Percentiles rank a stretch among this genome's conserved stretches.
These are phyloP conservation scores for Incurvaria masculella DNA, from an alignment of 2,888 invertebrate species.

Conservation along the genomic window DNA sequence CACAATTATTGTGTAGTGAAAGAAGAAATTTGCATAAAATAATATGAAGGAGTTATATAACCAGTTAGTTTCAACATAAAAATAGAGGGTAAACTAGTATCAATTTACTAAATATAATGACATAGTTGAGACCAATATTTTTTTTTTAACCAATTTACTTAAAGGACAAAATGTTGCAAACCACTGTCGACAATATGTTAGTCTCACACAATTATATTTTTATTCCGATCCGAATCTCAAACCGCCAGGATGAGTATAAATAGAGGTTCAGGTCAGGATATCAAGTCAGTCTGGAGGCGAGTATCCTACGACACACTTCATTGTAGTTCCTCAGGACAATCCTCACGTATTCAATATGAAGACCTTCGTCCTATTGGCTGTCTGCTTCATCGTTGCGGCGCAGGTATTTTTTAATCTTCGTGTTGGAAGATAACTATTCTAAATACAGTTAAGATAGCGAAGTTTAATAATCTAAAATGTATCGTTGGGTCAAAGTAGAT, in stretches of 20 bases:
- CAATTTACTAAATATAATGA: too few relatives aligned
- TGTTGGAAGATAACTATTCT: too few relatives aligned
- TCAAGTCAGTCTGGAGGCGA: background rate
- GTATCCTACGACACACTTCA: background rate
- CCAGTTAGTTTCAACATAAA: too few relatives aligned
- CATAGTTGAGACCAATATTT: too few relatives aligned
- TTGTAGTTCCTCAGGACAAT: background rate
- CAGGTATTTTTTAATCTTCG: conserved; percentile 26
- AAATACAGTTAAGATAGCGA: too few relatives aligned
- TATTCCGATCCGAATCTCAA: background rate
- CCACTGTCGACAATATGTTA: background rate
- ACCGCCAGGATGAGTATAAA: conserved; percentile 6
- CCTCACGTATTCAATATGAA: conserved; percentile 28
- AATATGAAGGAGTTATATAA: too few relatives aligned
- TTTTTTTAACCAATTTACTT: too few relatives aligned
- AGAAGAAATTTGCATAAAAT: too few relatives aligned
- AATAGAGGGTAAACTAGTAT: too few relatives aligned
- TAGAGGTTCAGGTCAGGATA: conserved; percentile 1
- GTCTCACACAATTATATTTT: background rate
- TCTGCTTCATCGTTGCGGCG: conserved; percentile 34
- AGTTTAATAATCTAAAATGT: too few relatives aligned
- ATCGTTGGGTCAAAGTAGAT: too few relatives aligned
- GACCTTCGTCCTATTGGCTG: conserved; percentile 35
- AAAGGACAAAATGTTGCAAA: background rate
- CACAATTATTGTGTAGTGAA: too few relatives aligned